These are phyloP conservation scores for Microtus richardsoni DNA, from an alignment of 2,113 vertebrate genomes.

Conservation along the genomic window DNA sequence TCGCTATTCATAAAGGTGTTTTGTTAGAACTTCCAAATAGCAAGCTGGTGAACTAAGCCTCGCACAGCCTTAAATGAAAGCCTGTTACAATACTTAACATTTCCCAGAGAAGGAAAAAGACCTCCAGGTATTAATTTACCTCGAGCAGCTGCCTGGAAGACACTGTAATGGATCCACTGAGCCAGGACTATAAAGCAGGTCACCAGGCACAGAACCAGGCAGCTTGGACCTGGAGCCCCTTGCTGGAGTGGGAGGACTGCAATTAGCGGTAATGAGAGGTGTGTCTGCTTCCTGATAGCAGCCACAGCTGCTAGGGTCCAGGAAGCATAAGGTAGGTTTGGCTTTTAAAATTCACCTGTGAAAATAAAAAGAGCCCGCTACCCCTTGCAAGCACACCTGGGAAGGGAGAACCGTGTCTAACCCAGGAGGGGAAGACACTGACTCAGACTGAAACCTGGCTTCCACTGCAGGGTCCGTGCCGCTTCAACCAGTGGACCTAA, in stretches of 20 bases:
- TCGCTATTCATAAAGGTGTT: conserved; percentile 82
- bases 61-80: conserved; percentile 81
- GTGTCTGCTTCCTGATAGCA: neutral
- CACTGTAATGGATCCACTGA: conserved; percentile 73
- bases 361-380: neutral
- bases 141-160: conserved; percentile 86
- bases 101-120: conserved; percentile 83
- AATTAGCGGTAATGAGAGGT: conserved; percentile 69
- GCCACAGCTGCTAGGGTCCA: conserved; percentile 44
- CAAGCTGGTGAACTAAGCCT: conserved; percentile 86
- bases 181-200: conserved; percentile 76
- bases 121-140: conserved; percentile 88
- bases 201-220: conserved; percentile 41
- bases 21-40: conserved; percentile 85
- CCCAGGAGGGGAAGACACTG: neutral
- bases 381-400: neutral
- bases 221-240: conserved; percentile 37
- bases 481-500: neutral
- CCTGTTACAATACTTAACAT: conserved; percentile 82
- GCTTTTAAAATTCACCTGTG: conserved; percentile 13
- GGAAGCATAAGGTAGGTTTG: neutral
- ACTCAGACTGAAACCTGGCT: neutral
- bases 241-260: neutral
- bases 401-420: neutral
- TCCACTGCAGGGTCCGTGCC: neutral